Evolutionary conservation across 2,113 vertebrate genomes (phyloP).

Genomic region (Ascaphus truei): DNA sequence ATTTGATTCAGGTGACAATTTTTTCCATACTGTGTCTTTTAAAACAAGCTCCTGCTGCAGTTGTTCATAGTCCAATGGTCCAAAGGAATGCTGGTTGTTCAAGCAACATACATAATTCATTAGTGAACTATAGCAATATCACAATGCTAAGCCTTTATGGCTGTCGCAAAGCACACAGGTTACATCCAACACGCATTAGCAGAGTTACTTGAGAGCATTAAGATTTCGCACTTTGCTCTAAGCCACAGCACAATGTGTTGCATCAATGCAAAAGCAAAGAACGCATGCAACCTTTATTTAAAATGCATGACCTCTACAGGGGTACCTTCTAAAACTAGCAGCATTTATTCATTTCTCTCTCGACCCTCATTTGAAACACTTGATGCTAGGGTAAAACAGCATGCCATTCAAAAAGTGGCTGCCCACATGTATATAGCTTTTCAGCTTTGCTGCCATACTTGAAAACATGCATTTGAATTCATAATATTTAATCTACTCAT

Average conservation of each 20-base stretch:
- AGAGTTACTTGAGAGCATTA: background rate
- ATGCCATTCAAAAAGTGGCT: background rate
- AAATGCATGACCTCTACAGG: too few species aligned
- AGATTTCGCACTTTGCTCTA: background rate
- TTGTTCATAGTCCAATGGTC: constrained; percentile 97
- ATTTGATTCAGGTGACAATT: constrained; percentile 89
- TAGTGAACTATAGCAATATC: constrained; percentile 72
- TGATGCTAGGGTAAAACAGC: background rate
- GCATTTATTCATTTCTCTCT: too few species aligned
- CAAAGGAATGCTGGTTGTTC: constrained; percentile 86
- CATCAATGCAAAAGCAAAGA: background rate
- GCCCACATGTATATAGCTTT: too few species aligned
- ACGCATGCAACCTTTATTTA: background rate
- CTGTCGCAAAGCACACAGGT: background rate
- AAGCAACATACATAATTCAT: constrained; percentile 87
- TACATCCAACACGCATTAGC: constrained; percentile 41
- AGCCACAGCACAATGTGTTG: too few species aligned
- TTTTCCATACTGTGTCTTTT: constrained; percentile 96
- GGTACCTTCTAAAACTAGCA: too few species aligned
- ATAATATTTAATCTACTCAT: too few species aligned
- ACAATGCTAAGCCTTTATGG: constrained; percentile 17
- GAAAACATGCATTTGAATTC: too few species aligned
- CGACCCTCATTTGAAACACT: too few species aligned
- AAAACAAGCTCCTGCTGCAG: constrained; percentile 96
- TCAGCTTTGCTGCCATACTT: too few species aligned